Conservation (phyloP, 2,797 vertebrate species). For the Aplochiton taeniatus region DNA sequence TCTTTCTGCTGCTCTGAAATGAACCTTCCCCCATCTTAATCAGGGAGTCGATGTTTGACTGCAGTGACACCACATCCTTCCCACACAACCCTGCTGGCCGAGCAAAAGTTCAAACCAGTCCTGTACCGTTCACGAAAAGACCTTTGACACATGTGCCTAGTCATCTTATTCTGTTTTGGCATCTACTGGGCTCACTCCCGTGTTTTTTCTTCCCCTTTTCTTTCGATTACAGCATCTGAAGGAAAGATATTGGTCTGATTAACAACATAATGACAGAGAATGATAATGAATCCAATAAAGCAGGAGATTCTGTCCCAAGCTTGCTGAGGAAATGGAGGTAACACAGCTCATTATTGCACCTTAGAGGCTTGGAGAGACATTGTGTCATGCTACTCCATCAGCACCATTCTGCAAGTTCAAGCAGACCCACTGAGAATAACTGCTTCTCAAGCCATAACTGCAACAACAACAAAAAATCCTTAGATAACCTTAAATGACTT, state of each 20-base stretch:
- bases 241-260: too few species aligned
- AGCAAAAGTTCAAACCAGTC: slow-evolving; percentile 26
- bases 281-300: too few species aligned
- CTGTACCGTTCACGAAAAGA: slow-evolving; percentile 29
- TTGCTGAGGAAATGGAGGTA: not conserved
- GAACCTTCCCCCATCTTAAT: slow-evolving; percentile 43
- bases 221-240: too few species aligned
- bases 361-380: not conserved
- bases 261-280: too few species aligned
- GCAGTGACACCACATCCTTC: slow-evolving; percentile 62
- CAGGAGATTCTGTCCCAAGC: not conserved
- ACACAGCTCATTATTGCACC: slow-evolving; percentile 6
- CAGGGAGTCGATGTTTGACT: slow-evolving; percentile 35
- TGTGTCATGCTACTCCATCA: not conserved
- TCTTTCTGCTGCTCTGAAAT: slow-evolving; percentile 36
- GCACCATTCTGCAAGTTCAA: not conserved
- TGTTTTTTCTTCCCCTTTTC: slow-evolving; percentile 7
- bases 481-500: too few species aligned
- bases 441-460: too few species aligned
- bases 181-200: slow-evolving; percentile 9
- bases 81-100: slow-evolving; percentile 51
- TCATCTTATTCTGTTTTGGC: slow-evolving; percentile 32
- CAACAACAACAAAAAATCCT: too few species aligned
- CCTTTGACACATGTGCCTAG: slow-evolving; percentile 40
- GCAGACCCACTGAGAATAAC: too few species aligned